Base-by-base conservation (phyloP, 2,113 vertebrate genomes). In the Carollia perspicillata region DNA sequence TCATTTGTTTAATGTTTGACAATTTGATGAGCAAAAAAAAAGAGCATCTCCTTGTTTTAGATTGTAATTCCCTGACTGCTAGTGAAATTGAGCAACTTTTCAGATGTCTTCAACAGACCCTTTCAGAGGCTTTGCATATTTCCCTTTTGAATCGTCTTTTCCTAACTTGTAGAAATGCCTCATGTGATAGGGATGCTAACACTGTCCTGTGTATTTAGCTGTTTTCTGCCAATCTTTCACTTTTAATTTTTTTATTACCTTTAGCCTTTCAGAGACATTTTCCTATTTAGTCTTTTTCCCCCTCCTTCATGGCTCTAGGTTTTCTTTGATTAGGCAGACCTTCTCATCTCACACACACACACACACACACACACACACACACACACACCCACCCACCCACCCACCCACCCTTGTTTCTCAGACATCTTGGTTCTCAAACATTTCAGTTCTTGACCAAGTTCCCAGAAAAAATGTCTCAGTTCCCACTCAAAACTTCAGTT, bases 61-160 rank as follows among this genome's bases (percentile, higher is more conserved):
- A 58, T 84, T 74, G 26, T 1, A 79, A 8, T 72, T 97, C 81
- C n/a, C 37, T 72, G 63, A 65, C 20, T 58, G 66, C 18, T 79
- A 28, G 40, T 69, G 65, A 95, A 60, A 75, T 55, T 40, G 58
- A 93, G 18, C 40, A 94, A 14, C 10, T 65, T 87, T 44, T 93
- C 22, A 5, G 53, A 11, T 78, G 23, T 72, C 42, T 93, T 85
- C 80, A 85, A 75, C 23, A 93, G 37, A 71, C 84, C 2, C 3
- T 60, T 69, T 60, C 42, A 84, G 17, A 71, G 44, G 80, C 23
- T 66, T 86, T 65, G 16, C 13, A 42, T 77, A 60, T 86, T 93
- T 95, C 72, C n/a, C 28, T 88, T 88, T 84, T 78, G 71, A 93
- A 65, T 86, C 77, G 5, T 86, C 18, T 66, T 95, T 94, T 49